Percentiles rank a stretch among this genome's conserved stretches.
Conservation (phyloP, 2,797 vertebrate species). For the Telmatherina bonti region DNA sequence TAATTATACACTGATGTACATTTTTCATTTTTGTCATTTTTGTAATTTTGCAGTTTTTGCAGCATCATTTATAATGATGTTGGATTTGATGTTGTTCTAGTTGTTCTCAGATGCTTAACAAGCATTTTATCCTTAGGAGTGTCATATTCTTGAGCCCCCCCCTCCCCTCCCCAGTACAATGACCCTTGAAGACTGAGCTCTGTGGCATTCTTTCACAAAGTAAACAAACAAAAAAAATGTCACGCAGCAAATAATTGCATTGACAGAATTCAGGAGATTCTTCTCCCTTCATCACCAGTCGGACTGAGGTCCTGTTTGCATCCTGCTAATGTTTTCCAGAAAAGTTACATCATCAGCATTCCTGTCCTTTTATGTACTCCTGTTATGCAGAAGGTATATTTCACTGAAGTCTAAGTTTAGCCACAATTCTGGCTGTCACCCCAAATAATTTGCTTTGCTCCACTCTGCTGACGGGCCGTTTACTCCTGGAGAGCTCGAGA, state of each 20-base stretch:
- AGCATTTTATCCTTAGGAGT: too few relatives aligned
- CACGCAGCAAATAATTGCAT: not conserved
- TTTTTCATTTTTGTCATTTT: not conserved
- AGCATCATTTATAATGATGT: not conserved
- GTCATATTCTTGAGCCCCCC: conserved; percentile 31
- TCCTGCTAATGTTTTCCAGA: conserved; percentile 26
- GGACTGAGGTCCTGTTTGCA: conserved; percentile 6
- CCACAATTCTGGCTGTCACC: conserved; percentile 23
- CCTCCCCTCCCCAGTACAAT: not conserved
- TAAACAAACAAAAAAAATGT: not conserved
- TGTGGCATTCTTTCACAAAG: not conserved
- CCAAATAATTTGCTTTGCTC: conserved; percentile 7
- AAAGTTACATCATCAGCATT: not conserved
- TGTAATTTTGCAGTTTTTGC: not conserved
- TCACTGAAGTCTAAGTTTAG: conserved; percentile 11
- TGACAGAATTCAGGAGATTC: not conserved
- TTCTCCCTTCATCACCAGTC: not conserved
- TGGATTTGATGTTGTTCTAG: not conserved
- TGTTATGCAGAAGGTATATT: not conserved
- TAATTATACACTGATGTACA: not conserved
- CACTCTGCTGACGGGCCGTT: conserved; percentile 17
- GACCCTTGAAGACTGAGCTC: not conserved
- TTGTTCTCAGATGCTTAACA: conserved; percentile 40
- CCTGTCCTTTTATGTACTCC: not conserved
- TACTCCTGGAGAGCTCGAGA: conserved; percentile 1